Evolutionary conservation across 2,797 vertebrate genomes (phyloP).

Genomic region (Naso thynnoides): DNA sequence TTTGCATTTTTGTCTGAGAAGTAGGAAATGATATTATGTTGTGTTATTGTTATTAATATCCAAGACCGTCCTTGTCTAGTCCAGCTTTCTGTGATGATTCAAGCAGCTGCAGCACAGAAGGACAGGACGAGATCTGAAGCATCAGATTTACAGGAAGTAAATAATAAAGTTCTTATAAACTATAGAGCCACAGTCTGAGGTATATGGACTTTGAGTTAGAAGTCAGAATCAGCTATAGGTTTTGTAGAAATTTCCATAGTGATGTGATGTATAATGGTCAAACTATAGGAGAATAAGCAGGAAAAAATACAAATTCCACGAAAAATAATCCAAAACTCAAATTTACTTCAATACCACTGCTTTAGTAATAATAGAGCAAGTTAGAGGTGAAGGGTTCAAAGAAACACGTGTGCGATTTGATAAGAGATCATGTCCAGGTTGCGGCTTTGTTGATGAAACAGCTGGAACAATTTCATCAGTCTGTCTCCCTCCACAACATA

Average conservation of each 20-base stretch:
- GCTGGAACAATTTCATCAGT: not conserved
- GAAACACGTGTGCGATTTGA: too few relatives aligned
- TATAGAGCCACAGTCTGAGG: not conserved
- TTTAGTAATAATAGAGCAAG: not conserved
- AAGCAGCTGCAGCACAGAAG: not conserved
- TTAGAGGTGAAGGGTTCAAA: not conserved
- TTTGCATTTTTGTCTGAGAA: slow-evolving; percentile 15
- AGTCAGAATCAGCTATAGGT: not conserved
- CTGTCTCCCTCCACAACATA: not conserved
- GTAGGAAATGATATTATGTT: slow-evolving; percentile 6
- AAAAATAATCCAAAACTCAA: too few relatives aligned
- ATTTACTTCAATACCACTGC: too few relatives aligned
- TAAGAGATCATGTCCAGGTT: not conserved
- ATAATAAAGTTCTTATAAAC: not conserved
- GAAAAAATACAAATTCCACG: too few relatives aligned
- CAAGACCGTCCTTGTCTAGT: not conserved
- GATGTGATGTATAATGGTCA: too few relatives aligned
- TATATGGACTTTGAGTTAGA: not conserved
- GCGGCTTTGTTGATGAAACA: not conserved
- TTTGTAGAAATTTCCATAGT: too few relatives aligned
- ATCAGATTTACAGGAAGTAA: not conserved
- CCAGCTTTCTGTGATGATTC: slow-evolving; percentile 6
- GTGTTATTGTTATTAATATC: slow-evolving; percentile 26
- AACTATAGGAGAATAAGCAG: too few relatives aligned
- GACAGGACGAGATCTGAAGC: not conserved